Percentiles rank a stretch among this genome's conserved stretches.
These are phyloP conservation scores for Eupithecia abbreviata DNA, from an alignment of 2,888 invertebrate genomes.

Conservation along the genomic window DNA sequence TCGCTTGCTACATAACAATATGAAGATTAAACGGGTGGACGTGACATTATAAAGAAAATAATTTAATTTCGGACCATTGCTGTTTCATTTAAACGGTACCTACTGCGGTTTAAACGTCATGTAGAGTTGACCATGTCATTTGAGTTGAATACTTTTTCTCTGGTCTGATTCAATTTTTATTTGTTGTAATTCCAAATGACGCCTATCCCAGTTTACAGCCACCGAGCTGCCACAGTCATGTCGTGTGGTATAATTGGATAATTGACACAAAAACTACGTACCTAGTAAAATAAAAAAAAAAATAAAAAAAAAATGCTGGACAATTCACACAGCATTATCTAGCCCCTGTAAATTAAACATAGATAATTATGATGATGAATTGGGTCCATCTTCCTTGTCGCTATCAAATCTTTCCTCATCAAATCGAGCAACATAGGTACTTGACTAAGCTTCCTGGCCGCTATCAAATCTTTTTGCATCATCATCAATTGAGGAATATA, in stretches of 20 bases:
- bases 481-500: neutral
- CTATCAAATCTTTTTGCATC: neutral
- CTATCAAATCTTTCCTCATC: too few species aligned
- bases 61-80: neutral
- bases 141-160: neutral
- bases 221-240: neutral
- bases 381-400: too few species aligned
- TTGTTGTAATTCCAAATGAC: neutral
- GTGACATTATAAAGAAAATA: neutral
- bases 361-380: neutral
- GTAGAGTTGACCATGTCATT: neutral
- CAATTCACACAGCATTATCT: too few species aligned
- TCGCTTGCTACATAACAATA: constrained; percentile 60
- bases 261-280: neutral
- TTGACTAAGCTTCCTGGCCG: neutral
- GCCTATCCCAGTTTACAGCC: neutral
- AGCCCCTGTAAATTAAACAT: too few species aligned
- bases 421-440: too few species aligned
- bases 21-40: constrained; percentile 50
- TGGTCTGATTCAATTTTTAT: neutral
- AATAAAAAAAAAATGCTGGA: too few species aligned
- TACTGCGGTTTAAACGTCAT: neutral
- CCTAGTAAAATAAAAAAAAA: too few species aligned
- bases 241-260: neutral
- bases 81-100: neutral